Evolutionary conservation across 2,888 invertebrate genomes (phyloP), one percentile per base, ranked within the genome.

Genomic region (Pogonocherus hispidulus): DNA sequence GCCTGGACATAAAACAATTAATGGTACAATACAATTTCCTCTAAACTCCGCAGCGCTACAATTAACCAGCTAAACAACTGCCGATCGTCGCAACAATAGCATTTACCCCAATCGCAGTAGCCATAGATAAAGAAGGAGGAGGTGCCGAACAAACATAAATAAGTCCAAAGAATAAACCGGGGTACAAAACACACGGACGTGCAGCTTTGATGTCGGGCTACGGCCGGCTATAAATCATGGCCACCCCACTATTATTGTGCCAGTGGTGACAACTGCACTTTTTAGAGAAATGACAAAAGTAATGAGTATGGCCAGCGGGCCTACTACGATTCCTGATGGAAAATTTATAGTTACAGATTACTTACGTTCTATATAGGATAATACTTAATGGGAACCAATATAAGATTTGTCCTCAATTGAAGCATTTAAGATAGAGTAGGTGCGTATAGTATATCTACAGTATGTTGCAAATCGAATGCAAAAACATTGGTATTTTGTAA

Each of bases 11-110:
- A 67, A 67, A 67, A 55, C 51, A 63, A 63, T 67, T 63, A 67
- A 67, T 67, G 67, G 57, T 63, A 32, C 41, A 62, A 73, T 77
- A 76, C 74, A 74, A 75, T 73, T 76, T 77, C 72, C 72, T 65
- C 73, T 72, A 32, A 32, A 32, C 32, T 32, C 5, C 41, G 41
- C 41, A 14, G 4, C 6, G 41, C 41, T 14, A 41, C 16, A 41
- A 41, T 41, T 41, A 41, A 41, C 41, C 41, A 41, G 14, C 47
- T 44, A 47, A 47, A 22, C 47, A 47, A 59, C 59, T 59, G 59
- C 47, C 59, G 22, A 18, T 18, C 14, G 46, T 59, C 18, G 32
- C 47, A 16, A 18, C 47, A 59, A 22, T 32, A 47, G 47, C 46
- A 9, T 46, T 27, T 46, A 46, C 59, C 59, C 59, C 47, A 47